These are phyloP conservation scores for Ophraella communa DNA, from an alignment of 2,888 invertebrate species.

Conservation along the genomic window DNA sequence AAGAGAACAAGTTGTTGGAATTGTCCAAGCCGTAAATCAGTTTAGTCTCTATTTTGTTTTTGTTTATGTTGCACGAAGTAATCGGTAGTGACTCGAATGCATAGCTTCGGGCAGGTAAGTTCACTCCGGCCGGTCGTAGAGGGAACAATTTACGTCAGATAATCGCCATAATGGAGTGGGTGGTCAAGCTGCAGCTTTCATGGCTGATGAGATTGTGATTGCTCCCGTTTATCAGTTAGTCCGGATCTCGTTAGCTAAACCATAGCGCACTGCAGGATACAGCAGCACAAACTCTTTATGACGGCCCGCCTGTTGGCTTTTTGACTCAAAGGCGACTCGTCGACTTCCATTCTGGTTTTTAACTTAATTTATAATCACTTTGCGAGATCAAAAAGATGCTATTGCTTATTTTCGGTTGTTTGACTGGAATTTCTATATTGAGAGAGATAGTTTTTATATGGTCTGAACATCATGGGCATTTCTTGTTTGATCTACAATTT, in stretches of 20 bases:
- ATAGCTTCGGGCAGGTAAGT: slow-evolving; percentile 18
- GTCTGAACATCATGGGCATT: neutral
- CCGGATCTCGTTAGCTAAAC: slow-evolving; percentile 48
- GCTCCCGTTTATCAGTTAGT: slow-evolving; percentile 55
- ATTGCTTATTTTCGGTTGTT: neutral
- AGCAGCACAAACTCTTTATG: slow-evolving; percentile 37
- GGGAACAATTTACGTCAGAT: slow-evolving; percentile 41
- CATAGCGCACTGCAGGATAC: slow-evolving; percentile 50
- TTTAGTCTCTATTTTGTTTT: neutral
- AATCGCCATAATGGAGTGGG: slow-evolving; percentile 53
- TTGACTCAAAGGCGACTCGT: slow-evolving; percentile 12
- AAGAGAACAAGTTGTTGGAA: neutral
- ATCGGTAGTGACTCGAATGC: slow-evolving; percentile 11
- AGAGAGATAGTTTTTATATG: neutral
- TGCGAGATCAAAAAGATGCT: neutral
- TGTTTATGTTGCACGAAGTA: neutral
- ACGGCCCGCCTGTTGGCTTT: slow-evolving; percentile 19
- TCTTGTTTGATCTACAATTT: too few relatives aligned
- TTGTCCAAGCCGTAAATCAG: neutral
- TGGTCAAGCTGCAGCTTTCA: slow-evolving; percentile 55
- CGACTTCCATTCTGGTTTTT: slow-evolving; percentile 5
- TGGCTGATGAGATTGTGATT: slow-evolving; percentile 58
- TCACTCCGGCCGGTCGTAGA: slow-evolving; percentile 21
- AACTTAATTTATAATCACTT: slow-evolving; percentile 3
- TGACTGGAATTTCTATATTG: neutral